These are phyloP conservation scores for Parotocinclus haroldoi DNA, from an alignment of 2,797 vertebrate species.

Conservation along the genomic window DNA sequence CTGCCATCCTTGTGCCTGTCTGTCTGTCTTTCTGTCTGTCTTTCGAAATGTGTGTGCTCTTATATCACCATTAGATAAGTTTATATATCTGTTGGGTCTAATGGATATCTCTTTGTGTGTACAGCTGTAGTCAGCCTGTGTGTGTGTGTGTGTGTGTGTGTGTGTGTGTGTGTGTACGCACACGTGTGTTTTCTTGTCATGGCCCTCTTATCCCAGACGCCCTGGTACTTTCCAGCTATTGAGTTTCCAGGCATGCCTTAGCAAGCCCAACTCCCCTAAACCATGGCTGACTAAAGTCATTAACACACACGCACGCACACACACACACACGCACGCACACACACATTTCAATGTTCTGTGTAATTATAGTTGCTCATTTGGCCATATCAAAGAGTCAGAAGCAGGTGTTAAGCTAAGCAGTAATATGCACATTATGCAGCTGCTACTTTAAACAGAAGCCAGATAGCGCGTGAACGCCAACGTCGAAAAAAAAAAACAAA, in stretches of 20 bases:
- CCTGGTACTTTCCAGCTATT: conserved; percentile 73
- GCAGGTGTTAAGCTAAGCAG: not conserved
- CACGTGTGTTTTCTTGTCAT: conserved; percentile 8
- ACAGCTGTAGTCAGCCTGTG: not conserved
- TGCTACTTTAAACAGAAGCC: no score
- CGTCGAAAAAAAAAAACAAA: no score
- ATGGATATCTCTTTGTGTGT: not conserved
- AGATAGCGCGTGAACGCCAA: no score
- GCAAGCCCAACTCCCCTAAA: conserved; percentile 61
- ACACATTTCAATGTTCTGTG: not conserved
- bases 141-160: conserved; percentile 30
- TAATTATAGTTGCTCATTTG: conserved; percentile 48
- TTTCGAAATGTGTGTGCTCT: not conserved
- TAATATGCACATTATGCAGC: no score
- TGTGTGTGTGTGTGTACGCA: conserved; percentile 20
- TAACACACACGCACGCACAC: conserved; percentile 43
- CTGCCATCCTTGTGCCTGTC: conserved; percentile 1
- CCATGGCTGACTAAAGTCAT: conserved; percentile 61
- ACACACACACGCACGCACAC: conserved; percentile 10
- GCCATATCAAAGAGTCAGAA: conserved; percentile 56
- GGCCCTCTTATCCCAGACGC: conserved; percentile 47
- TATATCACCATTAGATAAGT: no score
- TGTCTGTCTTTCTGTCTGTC: conserved; percentile 6
- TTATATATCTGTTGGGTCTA: no score
- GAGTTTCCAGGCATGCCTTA: conserved; percentile 67